Base-by-base conservation (phyloP, 2,888 invertebrate species). In the Hirudinaria manillensis region DNA sequence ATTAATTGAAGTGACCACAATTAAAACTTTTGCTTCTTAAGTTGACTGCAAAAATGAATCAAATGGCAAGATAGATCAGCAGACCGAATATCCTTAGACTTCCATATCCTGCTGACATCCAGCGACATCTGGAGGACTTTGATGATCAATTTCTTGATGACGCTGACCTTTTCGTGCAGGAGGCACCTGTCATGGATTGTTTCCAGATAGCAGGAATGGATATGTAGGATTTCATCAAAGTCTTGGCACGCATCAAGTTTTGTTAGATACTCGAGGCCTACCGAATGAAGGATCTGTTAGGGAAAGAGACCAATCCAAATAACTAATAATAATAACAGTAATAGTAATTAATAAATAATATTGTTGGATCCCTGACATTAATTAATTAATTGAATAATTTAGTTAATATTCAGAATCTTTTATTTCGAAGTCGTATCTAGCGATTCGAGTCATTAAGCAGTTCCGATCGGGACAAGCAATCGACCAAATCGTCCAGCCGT, bases 151-250 rank as follows among this genome's bases (percentile, higher is more conserved):
- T 82, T 82, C 70, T 81, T 83, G 21, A 84, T 78, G 71, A 82
- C 78, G 21, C 78, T 70, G 56, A 83, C 81, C 72, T 80, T 81
- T 21, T 78, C 79, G 77, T 84, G 83, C 10, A 84, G 81, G 2
- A 85, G 79, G 77, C 84, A 84, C 24, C 83, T 80, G 77, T 83
- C 81, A 72, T 83, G 81, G 32, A 84, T 81, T 34, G 80, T 81
- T 36, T 78, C 76, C 19, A 84, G 80, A 76, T 84, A 84, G 45
- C 73, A 75, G 29, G 79, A 79, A 78, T 84, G 84, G 7, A 80
- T 77, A 3, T 77, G 77, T 2, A 84, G 82, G 10, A 84, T 80
- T 78, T 83, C 80, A 56, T 84, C 84, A 24, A 84, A 78, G 78
- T 84, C 84, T 7, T 70, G 75, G 0, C 82, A 82, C 19, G 78